A percentile compares a stretch with the other conserved stretches of the same genome.
phyloP scores from a whole-genome alignment of 2,888 invertebrate genomes.

The Tetranychus piercei region DNA sequence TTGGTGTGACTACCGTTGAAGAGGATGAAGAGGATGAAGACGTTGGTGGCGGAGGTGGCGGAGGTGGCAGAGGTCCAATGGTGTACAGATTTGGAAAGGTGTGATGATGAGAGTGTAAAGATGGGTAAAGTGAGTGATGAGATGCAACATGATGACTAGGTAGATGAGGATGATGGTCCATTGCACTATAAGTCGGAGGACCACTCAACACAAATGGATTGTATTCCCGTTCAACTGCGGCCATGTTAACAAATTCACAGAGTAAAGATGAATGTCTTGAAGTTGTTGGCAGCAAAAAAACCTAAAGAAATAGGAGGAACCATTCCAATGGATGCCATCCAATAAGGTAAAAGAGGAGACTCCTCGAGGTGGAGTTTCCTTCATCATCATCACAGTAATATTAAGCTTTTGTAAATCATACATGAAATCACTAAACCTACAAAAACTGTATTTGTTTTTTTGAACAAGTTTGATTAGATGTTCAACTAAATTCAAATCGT shows the following conservation, averaged over 20 bases:
- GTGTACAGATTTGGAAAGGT: not conserved
- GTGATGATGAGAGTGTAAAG: not conserved
- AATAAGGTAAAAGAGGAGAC: too few relatives aligned
- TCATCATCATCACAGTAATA: too few relatives aligned
- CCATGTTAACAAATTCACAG: not conserved
- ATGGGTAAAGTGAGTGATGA: not conserved
- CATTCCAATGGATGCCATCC: too few relatives aligned
- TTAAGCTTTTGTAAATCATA: too few relatives aligned
- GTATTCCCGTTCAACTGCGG: not conserved
- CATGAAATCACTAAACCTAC: too few relatives aligned
- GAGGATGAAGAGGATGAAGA: not conserved
- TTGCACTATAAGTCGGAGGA: slow-evolving; percentile 44
- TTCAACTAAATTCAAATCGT: too few relatives aligned
- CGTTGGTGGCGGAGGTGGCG: too few relatives aligned
- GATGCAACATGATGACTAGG: not conserved
- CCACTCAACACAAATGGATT: slow-evolving; percentile 40
- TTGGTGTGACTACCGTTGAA: not conserved
- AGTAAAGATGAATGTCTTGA: too few relatives aligned
- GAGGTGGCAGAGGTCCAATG: not conserved
- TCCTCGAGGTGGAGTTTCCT: too few relatives aligned
- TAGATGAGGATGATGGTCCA: slow-evolving; percentile 33
- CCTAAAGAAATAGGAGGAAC: too few relatives aligned
- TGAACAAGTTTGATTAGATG: too few relatives aligned
- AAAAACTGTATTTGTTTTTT: too few relatives aligned
- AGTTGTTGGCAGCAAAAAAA: not conserved